These are phyloP conservation scores for Tachuris rubrigastra DNA, from an alignment of 2,113 vertebrate species.

Conservation along the genomic window DNA sequence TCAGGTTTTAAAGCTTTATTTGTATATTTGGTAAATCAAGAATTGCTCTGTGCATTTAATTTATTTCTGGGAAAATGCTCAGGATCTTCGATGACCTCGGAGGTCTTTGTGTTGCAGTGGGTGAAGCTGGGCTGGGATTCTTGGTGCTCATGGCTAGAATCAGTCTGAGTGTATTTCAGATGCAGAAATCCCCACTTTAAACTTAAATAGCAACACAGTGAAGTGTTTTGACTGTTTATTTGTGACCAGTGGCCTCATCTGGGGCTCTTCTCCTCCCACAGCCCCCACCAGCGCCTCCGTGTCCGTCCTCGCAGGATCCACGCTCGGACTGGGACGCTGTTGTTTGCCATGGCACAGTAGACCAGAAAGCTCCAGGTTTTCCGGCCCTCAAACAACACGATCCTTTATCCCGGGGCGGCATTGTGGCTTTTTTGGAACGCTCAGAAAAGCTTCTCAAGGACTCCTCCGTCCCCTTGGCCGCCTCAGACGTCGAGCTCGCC, in stretches of 20 bases:
- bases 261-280: constrained; percentile 37
- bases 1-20: background rate
- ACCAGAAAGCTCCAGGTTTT: constrained; percentile 71
- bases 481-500: constrained; percentile 52
- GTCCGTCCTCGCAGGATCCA: background rate
- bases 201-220: background rate
- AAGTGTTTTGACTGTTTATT: background rate
- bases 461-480: constrained; percentile 76
- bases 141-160: background rate
- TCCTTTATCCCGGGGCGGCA: constrained; percentile 71
- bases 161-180: background rate
- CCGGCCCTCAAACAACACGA: constrained; percentile 75
- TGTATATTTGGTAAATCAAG: background rate
- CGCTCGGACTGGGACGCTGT: constrained; percentile 32
- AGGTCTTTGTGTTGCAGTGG: background rate
- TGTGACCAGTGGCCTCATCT: background rate
- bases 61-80: background rate
- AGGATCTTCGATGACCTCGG: background rate
- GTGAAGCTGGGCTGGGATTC: background rate
- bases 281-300: background rate
- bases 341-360: constrained; percentile 68
- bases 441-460: constrained; percentile 74
- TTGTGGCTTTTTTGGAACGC: constrained; percentile 63
- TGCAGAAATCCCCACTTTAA: background rate
- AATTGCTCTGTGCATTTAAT: background rate